Evolutionary conservation across 2,113 vertebrate genomes (phyloP).

Genomic region (Hyperopisus bebe): DNA sequence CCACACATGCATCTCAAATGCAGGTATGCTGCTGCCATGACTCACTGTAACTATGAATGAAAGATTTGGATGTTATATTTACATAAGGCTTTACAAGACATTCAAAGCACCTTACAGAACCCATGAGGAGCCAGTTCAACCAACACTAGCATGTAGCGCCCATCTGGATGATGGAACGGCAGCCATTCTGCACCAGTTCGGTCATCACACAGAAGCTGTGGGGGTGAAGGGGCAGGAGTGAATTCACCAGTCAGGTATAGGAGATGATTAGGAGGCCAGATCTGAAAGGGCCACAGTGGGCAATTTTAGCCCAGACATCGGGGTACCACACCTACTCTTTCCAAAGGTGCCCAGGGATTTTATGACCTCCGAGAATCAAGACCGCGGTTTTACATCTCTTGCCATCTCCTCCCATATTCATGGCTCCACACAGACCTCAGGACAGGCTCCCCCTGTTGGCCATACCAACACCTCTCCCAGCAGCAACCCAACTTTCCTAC

Average conservation of each 20-base stretch:
- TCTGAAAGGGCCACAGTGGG: too few species aligned
- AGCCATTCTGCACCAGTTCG: background rate
- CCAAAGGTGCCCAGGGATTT: background rate
- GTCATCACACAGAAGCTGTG: background rate
- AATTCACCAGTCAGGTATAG: too few species aligned
- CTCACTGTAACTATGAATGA: background rate
- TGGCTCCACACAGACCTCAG: background rate
- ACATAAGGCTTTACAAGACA: background rate
- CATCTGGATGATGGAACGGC: background rate
- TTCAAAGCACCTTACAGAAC: background rate
- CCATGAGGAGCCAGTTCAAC: background rate
- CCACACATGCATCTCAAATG: background rate
- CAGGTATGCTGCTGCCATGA: background rate
- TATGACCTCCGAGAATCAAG: background rate
- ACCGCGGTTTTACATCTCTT: too few species aligned
- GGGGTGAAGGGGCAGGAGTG: too few species aligned
- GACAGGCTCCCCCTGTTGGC: background rate
- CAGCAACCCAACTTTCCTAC: background rate
- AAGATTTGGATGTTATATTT: background rate
- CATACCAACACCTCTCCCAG: background rate
- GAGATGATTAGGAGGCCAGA: too few species aligned
- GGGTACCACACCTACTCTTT: background rate
- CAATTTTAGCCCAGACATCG: background rate
- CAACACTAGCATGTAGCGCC: background rate
- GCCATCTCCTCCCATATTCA: too few species aligned